Evolutionary conservation across 2,113 vertebrate genomes (phyloP), one percentile per base, ranked within the genome.

Genomic region (Laterallus jamaicensis): DNA sequence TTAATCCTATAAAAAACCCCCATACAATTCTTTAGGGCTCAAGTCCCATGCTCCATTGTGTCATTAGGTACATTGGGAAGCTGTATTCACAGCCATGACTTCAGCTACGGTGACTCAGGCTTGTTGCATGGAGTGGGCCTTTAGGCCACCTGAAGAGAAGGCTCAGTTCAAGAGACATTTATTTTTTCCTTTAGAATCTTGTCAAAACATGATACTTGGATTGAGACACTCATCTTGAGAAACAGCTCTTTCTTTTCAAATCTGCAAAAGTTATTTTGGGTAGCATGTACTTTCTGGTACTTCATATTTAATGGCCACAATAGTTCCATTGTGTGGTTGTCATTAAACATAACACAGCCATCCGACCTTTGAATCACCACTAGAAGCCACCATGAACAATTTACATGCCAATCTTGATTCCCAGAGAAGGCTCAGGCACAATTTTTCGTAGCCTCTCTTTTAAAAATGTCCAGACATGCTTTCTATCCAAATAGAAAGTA

Each of bases 221-320:
- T 74, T 85, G 83, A 91, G 85, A 55, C 66, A 91, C 90, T 96
- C 39, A 50, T 75, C 70, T 76, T 4, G 3, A 95, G 70, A 76
- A 94, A 69, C 22, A 80, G 62, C 39, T 84, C 82, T 81, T 82
- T 81, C 86, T 91, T 94, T 95, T 95, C n/a, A 92, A 86, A 93
- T 62, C 93, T 90, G 42, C 55, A 83, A 6, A 56, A 91, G 74
- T 91, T 95, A 73, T 94, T 94, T 47, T 90, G 64, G 32, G 52
- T 60, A 82, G 50, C 0, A 0, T 8, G 12, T 69, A 35, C 84
- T 94, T 87, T 77, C 82, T 44, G 71, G 56, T 64, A 79, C 83
- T 97, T 96, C 81, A 64, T 79, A 49, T 86, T 94, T 93, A 94
- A 82, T 85, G 44, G 78, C 15, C 68, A 69, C 81, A 85, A 91